phyloP scores from a whole-genome alignment of 1,140 invertebrate genomes.

The Tetragnatha versicolor region DNA sequence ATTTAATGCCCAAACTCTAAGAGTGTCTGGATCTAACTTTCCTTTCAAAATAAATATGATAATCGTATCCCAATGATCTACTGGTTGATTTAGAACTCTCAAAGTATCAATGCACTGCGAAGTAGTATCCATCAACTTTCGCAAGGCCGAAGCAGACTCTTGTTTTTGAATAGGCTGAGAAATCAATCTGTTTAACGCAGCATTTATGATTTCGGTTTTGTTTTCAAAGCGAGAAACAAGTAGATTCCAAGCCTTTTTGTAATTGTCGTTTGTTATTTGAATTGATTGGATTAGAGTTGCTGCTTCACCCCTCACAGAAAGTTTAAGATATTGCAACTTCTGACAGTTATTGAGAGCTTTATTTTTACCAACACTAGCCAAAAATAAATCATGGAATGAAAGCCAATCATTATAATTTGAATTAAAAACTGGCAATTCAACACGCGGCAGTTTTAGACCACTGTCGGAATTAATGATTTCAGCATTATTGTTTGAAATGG shows the following conservation, averaged over 20 bases:
- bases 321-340: not conserved
- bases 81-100: not conserved
- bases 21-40: not conserved
- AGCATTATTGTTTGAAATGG: not conserved
- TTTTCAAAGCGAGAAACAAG: not conserved
- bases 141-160: not conserved
- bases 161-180: not conserved
- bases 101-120: not conserved
- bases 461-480: not conserved
- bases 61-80: not conserved
- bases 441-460: not conserved
- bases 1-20: not conserved
- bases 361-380: not conserved
- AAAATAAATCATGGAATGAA: not conserved
- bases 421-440: not conserved
- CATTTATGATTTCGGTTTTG: not conserved
- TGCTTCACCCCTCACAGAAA: not conserved
- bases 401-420: not conserved
- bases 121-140: not conserved
- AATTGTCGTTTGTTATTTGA: not conserved
- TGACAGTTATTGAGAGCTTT: not conserved
- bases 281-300: not conserved
- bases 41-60: not conserved
- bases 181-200: not conserved
- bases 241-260: not conserved